Conservation (phyloP, 2,113 vertebrate species). For the Vireo altiloquus region DNA sequence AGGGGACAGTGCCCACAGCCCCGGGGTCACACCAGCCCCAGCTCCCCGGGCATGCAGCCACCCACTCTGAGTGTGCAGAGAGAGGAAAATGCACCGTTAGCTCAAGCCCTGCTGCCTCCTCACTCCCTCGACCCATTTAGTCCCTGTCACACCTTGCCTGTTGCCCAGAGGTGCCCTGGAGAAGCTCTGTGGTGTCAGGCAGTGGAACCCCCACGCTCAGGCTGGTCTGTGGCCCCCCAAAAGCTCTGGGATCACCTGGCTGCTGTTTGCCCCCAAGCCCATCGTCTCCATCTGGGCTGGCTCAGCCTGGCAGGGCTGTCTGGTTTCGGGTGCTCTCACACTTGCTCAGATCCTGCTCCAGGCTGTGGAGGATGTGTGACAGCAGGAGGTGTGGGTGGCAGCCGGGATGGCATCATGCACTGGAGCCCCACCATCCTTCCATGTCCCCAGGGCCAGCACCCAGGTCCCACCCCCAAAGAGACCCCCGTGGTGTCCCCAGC, state of each 20-base stretch:
- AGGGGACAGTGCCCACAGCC: background rate
- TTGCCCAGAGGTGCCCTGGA: background rate
- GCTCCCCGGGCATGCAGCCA: background rate
- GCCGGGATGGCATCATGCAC: background rate
- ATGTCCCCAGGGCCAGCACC: background rate
- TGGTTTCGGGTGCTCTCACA: background rate
- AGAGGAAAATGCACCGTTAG: rapidly evolving
- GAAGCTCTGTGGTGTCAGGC: rapidly evolving
- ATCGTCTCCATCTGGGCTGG: rapidly evolving
- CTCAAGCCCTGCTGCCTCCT: background rate
- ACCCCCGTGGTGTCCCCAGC: background rate
- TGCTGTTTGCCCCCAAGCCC: background rate
- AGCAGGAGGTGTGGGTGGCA: background rate
- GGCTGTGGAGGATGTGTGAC: background rate
- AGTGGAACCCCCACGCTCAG: rapidly evolving
- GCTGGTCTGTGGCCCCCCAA: background rate
- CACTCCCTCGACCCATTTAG: background rate
- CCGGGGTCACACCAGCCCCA: rapidly evolving
- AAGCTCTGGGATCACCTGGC: rapidly evolving
- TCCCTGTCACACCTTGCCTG: rapidly evolving
- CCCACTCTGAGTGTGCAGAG: background rate
- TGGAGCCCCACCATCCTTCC: background rate
- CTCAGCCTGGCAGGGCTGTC: background rate
- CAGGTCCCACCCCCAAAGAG: background rate
- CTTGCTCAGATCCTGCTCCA: background rate